Evolutionary conservation across 2,888 invertebrate genomes (phyloP).

Genomic region (Iphiclides podalirius): DNA sequence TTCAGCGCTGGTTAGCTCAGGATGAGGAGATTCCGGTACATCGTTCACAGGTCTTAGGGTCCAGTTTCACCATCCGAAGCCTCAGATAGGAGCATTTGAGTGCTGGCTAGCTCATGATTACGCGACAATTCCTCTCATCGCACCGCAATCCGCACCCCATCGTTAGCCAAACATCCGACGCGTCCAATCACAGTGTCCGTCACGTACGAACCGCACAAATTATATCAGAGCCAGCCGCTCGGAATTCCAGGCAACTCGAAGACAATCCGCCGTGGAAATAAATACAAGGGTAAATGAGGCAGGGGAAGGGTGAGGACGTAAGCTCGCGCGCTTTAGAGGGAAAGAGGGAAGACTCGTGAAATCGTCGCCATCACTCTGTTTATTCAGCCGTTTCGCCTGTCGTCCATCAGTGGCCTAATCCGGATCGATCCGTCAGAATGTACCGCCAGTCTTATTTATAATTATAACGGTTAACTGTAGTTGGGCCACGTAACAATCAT

Average conservation of each 20-base stretch:
- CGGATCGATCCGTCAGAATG: conserved; percentile 56
- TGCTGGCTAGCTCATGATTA: no score
- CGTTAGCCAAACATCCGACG: no score
- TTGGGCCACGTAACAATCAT: no score
- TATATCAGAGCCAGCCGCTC: conserved; percentile 24
- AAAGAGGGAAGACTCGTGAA: no score
- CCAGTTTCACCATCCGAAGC: no score
- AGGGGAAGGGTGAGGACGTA: conserved; percentile 19
- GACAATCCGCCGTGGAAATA: conserved; percentile 34
- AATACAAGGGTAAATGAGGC: conserved; percentile 44
- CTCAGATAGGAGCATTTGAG: no score
- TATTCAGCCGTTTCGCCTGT: conserved; percentile 69
- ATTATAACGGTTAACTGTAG: no score
- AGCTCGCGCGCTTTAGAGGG: conserved; percentile 36
- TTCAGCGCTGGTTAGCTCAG: no score
- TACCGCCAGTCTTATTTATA: conserved; percentile 10
- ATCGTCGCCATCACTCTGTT: conserved; percentile 76
- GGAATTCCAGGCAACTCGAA: conserved; percentile 27
- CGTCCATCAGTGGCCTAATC: conserved; percentile 50
- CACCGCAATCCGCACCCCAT: no score
- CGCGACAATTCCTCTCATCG: no score
- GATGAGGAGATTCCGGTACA: no score
- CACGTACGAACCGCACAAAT: conserved; percentile 23
- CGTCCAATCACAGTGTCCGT: conserved; percentile 17
- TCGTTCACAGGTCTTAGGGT: no score